Evolutionary conservation across 2,888 invertebrate species (phyloP), one percentile per base, ranked within the genome.

Genomic region (Tiphia femorata): DNA sequence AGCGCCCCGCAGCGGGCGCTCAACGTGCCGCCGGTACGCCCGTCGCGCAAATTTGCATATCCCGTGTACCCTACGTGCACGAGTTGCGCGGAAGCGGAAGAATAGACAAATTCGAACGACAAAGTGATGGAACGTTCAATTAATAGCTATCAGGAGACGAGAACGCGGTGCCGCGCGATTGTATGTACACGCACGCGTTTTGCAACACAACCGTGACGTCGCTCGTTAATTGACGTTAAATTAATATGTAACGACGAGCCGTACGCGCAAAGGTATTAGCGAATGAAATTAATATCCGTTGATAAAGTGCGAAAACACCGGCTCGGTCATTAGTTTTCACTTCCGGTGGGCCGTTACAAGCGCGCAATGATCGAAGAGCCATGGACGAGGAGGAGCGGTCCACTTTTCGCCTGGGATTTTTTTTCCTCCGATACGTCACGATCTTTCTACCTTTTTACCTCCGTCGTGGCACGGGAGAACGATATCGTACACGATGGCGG

Each of bases 81-180:
- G 47, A n/a, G n/a, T n/a, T n/a, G n/a, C n/a, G n/a, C n/a, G n/a
- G n/a, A n/a, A n/a, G n/a, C n/a, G n/a, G n/a, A n/a, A 37, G 49
- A 53, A 53, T 49, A 53, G 53, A 50, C 56, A 30, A 58, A 61
- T 61, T 54, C 29, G 44, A 42, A 27, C 29, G 49, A 40, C 40
- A 49, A 42, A 57, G 50, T 49, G 42, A 48, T 53, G 23, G 53
- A 16, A 40, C 6, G 53, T 43, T 49, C 57, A 42, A 57, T 50
- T 57, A 58, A 58, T 58, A 50, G 42, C 46, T 33, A 12, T 16
- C 12, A 17, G 12, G 17, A 17, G 37, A 12, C 37, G 16, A 8
- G 17, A n/a, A n/a, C n/a, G n/a, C n/a, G n/a, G n/a, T n/a, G n/a
- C n/a, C n/a, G n/a, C n/a, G n/a, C 21, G 38, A 25, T 21, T 37